Conservation (phyloP, 2,113 vertebrate species). For the Pseudopodoces humilis region DNA sequence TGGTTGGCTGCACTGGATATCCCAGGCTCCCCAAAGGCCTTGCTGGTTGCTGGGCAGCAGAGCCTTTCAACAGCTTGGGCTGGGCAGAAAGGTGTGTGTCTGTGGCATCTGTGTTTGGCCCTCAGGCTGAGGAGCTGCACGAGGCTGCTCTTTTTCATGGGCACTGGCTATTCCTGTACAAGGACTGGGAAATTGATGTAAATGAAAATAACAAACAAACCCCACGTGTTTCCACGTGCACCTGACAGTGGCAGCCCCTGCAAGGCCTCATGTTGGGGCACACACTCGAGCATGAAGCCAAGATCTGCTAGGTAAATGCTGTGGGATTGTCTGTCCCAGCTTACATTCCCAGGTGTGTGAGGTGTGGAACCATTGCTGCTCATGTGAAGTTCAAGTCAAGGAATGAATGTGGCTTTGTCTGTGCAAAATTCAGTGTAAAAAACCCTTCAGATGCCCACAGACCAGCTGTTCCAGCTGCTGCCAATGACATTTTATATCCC, state of each 20-base stretch:
- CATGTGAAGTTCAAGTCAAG: too few species aligned
- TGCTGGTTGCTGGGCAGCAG: too few species aligned
- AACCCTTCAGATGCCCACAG: background rate
- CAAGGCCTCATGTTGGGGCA: background rate
- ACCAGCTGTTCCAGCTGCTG: background rate
- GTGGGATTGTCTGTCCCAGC: background rate
- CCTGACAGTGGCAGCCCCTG: too few species aligned
- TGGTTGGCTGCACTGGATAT: too few species aligned
- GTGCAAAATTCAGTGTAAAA: background rate
- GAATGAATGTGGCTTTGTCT: background rate
- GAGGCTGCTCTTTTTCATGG: background rate
- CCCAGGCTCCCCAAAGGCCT: too few species aligned
- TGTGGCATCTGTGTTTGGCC: too few species aligned
- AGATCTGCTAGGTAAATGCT: background rate
- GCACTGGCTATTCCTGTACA: background rate
- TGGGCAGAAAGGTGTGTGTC: too few species aligned
- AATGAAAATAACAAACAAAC: background rate
- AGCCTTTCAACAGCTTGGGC: too few species aligned
- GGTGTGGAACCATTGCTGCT: background rate
- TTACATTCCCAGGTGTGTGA: background rate
- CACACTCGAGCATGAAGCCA: too few species aligned
- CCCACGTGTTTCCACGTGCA: accelerated
- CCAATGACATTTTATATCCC: accelerated
- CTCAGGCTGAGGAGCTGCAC: background rate
- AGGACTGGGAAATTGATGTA: background rate